Conservation (phyloP, 2,888 invertebrate species). For the Meta bourneti region DNA sequence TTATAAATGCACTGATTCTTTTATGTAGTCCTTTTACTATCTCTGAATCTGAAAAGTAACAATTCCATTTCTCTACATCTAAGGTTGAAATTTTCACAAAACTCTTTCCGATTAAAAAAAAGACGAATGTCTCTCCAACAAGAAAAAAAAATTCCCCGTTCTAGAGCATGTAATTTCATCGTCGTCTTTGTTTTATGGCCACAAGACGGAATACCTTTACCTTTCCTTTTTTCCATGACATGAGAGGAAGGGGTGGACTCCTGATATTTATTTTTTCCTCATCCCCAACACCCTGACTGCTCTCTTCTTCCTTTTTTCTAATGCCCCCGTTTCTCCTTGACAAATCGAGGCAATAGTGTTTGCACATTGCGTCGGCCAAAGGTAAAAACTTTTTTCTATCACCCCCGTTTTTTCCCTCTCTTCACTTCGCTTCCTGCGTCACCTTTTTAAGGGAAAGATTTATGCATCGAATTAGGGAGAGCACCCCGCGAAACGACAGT, state of each 20-base stretch:
- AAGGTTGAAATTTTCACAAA: not conserved
- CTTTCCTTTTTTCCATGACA: not conserved
- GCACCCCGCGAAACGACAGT: constrained; percentile 54
- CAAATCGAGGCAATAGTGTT: constrained; percentile 73
- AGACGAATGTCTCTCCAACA: not conserved
- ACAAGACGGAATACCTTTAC: constrained; percentile 34
- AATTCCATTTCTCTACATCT: not conserved
- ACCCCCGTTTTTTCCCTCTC: not conserved
- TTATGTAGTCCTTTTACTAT: too few relatives aligned
- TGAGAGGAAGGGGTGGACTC: not conserved
- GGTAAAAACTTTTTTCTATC: constrained; percentile 37
- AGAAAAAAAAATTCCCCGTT: not conserved
- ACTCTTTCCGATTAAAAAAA: not conserved
- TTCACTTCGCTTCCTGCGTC: constrained; percentile 4
- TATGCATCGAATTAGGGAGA: constrained; percentile 71
- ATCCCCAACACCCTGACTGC: not conserved
- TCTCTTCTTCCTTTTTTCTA: not conserved
- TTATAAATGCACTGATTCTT: too few relatives aligned
- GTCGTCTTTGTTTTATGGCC: constrained; percentile 63
- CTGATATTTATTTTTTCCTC: constrained; percentile 36
- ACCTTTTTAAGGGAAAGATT: constrained; percentile 72
- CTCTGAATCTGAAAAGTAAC: not conserved
- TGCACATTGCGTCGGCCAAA: constrained; percentile 61
- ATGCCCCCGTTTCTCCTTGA: constrained; percentile 41
- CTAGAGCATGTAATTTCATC: constrained; percentile 28